Evolutionary conservation across 2,113 vertebrate genomes (phyloP).

Genomic region (Stigmatopora argus): DNA sequence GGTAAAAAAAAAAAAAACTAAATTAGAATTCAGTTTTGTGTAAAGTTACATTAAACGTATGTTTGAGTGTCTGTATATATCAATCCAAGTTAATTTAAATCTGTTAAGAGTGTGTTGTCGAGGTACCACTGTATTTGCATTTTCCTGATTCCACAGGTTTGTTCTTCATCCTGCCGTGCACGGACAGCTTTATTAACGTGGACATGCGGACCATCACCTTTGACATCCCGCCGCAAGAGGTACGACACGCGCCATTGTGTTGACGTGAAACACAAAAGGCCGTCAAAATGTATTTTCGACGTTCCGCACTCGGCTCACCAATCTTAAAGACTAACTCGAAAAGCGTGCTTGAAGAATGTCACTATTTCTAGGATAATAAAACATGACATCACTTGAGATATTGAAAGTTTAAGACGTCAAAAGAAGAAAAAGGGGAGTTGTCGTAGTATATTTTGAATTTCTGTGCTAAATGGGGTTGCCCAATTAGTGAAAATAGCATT

Average conservation of each 20-base stretch:
- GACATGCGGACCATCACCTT: conserved; percentile 97
- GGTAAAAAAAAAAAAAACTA: too few species aligned
- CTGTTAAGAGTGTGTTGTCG: too few species aligned
- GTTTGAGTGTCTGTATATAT: too few species aligned
- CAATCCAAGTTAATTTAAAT: too few species aligned
- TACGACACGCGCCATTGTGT: conserved; percentile 47
- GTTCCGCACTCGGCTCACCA: neutral
- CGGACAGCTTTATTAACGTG: conserved; percentile 93
- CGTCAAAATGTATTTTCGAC: neutral
- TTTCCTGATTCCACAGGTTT: conserved; percentile 74
- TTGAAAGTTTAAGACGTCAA: neutral
- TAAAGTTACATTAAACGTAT: too few species aligned
- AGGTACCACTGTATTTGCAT: conserved; percentile 36
- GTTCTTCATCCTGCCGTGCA: conserved; percentile 92
- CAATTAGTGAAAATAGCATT: too few species aligned
- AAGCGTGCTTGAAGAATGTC: neutral
- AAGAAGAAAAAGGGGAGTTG: neutral
- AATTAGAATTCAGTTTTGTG: too few species aligned
- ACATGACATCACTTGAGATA: too few species aligned
- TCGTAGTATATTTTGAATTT: too few species aligned
- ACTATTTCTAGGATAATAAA: neutral
- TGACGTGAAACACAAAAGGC: conserved; percentile 18
- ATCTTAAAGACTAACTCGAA: neutral
- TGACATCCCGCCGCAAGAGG: conserved; percentile 95
- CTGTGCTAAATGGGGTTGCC: too few species aligned